phyloP scores from a whole-genome alignment of 2,113 vertebrate genomes.

The Pavo muticus region DNA sequence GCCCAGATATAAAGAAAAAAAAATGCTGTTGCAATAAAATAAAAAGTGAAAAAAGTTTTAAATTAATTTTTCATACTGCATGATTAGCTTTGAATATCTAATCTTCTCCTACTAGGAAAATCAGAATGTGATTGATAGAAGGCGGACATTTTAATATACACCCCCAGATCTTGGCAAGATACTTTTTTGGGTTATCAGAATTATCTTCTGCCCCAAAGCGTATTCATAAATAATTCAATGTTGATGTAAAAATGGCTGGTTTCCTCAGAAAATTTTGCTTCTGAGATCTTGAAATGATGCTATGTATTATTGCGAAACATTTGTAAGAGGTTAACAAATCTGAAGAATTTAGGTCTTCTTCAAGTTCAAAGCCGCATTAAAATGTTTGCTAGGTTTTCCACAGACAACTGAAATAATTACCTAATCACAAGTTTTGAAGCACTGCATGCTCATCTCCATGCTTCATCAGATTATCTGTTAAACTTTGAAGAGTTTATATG shows the following conservation, averaged over 20 bases:
- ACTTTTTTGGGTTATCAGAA: conserved; percentile 59
- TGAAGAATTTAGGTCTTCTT: conserved; percentile 51
- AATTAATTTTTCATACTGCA: conserved; percentile 54
- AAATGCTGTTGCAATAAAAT: background rate
- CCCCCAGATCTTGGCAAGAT: conserved; percentile 29
- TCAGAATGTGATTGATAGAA: conserved; percentile 58
- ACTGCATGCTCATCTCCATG: conserved; percentile 12
- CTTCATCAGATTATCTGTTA: conserved; percentile 5
- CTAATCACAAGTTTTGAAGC: conserved; percentile 27
- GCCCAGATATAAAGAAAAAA: background rate
- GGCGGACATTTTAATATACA: conserved; percentile 50
- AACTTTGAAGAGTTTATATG: background rate
- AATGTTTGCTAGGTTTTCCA: conserved; percentile 8
- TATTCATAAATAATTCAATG: conserved; percentile 73
- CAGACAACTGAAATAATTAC: background rate
- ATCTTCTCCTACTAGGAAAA: conserved; percentile 55
- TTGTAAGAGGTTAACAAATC: conserved; percentile 42
- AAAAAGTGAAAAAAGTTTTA: background rate
- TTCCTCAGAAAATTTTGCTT: conserved; percentile 48
- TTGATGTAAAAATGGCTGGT: conserved; percentile 58
- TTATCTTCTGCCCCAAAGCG: conserved; percentile 65
- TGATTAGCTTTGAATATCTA: conserved; percentile 58
- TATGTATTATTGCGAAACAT: conserved; percentile 54
- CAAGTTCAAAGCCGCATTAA: conserved; percentile 44
- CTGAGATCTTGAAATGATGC: conserved; percentile 32